phyloP scores from a whole-genome alignment of 1,140 invertebrate genomes.

The Babylonia areolata region DNA sequence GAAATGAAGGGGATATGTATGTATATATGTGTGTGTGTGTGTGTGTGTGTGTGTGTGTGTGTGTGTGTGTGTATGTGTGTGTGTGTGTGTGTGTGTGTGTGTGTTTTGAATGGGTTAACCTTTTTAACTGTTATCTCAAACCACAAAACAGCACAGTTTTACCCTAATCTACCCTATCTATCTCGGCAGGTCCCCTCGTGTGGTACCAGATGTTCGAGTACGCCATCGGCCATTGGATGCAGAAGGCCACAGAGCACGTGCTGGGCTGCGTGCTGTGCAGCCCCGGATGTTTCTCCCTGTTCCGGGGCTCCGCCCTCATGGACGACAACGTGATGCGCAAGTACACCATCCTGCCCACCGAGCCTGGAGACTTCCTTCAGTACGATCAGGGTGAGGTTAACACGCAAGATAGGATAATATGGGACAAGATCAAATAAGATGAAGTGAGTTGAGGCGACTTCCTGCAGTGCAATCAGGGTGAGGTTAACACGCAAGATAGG shows the following conservation, averaged over 20 bases:
- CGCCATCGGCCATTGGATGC: slow-evolving; percentile 73
- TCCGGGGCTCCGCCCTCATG: slow-evolving; percentile 80
- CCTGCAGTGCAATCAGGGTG: no score
- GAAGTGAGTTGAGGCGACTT: no score
- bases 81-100: no score
- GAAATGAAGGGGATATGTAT: neutral
- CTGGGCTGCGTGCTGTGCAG: slow-evolving; percentile 82
- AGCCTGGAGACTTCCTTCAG: slow-evolving; percentile 81
- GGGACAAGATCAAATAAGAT: no score
- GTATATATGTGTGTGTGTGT: neutral
- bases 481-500: no score
- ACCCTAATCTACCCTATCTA: neutral
- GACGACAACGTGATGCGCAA: slow-evolving; percentile 81
- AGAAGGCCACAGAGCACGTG: slow-evolving; percentile 82
- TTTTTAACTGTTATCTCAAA: no score
- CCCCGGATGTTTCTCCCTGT: slow-evolving; percentile 80
- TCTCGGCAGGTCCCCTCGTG: slow-evolving; percentile 77
- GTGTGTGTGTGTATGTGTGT: no score
- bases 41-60: no score
- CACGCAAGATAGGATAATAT: neutral
- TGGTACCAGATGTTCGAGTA: slow-evolving; percentile 84
- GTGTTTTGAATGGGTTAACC: no score
- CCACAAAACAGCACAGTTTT: no score
- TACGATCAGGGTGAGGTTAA: slow-evolving; percentile 83
- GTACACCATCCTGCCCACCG: slow-evolving; percentile 79